These are phyloP conservation scores for Mayetiola destructor DNA, from an alignment of 2,888 invertebrate species.

Conservation along the genomic window DNA sequence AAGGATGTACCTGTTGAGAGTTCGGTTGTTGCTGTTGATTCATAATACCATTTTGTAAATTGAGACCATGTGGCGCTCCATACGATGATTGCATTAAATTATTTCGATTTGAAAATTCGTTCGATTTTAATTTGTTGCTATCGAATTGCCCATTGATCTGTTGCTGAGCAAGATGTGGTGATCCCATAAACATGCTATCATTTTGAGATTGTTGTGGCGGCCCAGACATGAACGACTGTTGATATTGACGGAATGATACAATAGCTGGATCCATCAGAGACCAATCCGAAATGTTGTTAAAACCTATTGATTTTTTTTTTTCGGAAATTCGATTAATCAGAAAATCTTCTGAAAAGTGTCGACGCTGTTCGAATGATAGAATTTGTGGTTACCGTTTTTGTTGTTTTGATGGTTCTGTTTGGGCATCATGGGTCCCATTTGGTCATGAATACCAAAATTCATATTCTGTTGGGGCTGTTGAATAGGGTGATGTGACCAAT, in stretches of 20 bases:
- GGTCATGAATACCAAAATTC: slow-evolving; percentile 30
- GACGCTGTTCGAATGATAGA: no score
- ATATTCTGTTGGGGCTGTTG: slow-evolving; percentile 23
- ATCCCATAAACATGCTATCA: slow-evolving; percentile 5
- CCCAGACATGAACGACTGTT: slow-evolving; percentile 29
- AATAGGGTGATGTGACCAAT: slow-evolving; percentile 17
- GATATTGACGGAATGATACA: slow-evolving; percentile 34
- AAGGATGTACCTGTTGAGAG: slow-evolving; percentile 20
- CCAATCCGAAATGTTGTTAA: slow-evolving; percentile 60
- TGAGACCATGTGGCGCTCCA: slow-evolving; percentile 24
- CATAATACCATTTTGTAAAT: slow-evolving; percentile 29
- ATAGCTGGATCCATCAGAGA: slow-evolving; percentile 89
- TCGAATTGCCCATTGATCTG: neutral
- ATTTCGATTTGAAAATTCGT: slow-evolving; percentile 14
- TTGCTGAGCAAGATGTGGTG: slow-evolving; percentile 1
- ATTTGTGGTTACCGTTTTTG: slow-evolving; percentile 32
- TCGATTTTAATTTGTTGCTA: slow-evolving; percentile 11
- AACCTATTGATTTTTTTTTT: slow-evolving; percentile 34
- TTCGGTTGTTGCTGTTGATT: slow-evolving; percentile 25
- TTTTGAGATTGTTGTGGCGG: slow-evolving; percentile 28
- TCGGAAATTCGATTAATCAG: no score
- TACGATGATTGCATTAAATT: slow-evolving; percentile 5
- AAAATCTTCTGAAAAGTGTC: no score
- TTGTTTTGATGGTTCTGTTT: slow-evolving; percentile 19
- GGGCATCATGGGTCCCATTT: neutral